Conservation (phyloP, 2,888 invertebrate species). For the Acrobasis repandana region DNA sequence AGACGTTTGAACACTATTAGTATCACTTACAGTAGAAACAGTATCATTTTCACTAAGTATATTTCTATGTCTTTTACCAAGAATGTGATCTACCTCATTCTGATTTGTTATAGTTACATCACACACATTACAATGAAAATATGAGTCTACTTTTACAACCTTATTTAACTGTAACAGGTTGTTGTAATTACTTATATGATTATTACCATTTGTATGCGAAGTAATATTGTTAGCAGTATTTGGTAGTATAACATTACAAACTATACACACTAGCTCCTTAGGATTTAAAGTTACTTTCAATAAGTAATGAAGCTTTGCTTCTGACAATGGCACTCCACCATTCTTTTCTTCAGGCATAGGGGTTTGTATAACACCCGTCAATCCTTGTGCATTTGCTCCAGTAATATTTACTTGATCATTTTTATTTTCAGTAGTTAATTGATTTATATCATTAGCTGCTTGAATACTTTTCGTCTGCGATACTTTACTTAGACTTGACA, state of each 20-base stretch:
- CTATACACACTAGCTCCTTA: slow-evolving; percentile 22
- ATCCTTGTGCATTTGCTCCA: not conserved
- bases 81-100: too few relatives aligned
- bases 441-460: not conserved
- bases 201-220: slow-evolving; percentile 14
- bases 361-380: not conserved
- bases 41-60: too few relatives aligned
- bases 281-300: slow-evolving; percentile 27
- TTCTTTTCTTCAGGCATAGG: not conserved
- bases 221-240: slow-evolving; percentile 10
- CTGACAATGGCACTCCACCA: not conserved
- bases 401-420: not conserved
- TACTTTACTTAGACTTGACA: not conserved
- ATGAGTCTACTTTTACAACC: not conserved
- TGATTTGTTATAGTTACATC: too few relatives aligned
- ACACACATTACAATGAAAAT: slow-evolving; percentile 3
- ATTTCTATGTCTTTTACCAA: too few relatives aligned
- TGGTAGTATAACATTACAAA: slow-evolving; percentile 21
- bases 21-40: too few relatives aligned
- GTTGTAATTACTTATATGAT: slow-evolving; percentile 19
- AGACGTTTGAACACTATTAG: too few relatives aligned
- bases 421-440: not conserved
- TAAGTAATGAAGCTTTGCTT: slow-evolving; percentile 28
- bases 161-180: slow-evolving; percentile 10
- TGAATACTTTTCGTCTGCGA: not conserved